Base-by-base conservation (phyloP, 2,797 vertebrate species). In the Argya squamiceps region DNA sequence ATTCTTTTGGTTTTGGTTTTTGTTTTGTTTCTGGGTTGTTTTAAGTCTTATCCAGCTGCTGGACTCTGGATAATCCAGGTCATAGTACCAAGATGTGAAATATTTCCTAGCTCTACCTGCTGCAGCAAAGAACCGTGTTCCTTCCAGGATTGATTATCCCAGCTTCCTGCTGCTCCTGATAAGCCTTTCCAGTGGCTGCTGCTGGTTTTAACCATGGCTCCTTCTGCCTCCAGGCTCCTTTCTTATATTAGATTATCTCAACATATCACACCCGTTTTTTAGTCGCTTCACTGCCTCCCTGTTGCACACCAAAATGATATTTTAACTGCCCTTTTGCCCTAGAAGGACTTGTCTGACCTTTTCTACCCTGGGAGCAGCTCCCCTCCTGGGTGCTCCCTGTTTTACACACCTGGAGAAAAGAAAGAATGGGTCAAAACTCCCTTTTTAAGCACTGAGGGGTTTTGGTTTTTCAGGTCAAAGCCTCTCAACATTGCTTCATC, bases 171-270 rank as follows among this genome's bases (percentile, higher is more conserved):
- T 85, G 37, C 34, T 77, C 84, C 93, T 36, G 60, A 91, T 91
- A 85, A 96, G 68, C 64, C 22, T 91, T 89, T 91, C 89, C 76
- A 83, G 79, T 9, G 71, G 75, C 89, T 92, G 91, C 75, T 74
- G 89, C 47, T 70, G 89, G 71, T 43, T 95, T 93, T 65, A 78
- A 94, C 77, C 39, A 21, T 23, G 81, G 75, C 68, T 92, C 24
- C 95, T 85, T 47, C 78, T 93, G 92, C 92, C 95, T 95, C 87
- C 81, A 92, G 94, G 89, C 84, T 56, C 71, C 71, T 63, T 89
- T 41, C 70, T 85, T 79, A 24, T 32, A 92, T 94, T 82, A 91
- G 74, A 93, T 91, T 94, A 96, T 96, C 92, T 93, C 93, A 92
- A 79, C 67, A 44, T 34, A 94, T 87, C 94, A 80, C 87, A 85